Percentiles rank a stretch among this genome's conserved stretches.
Evolutionary conservation across 2,113 vertebrate species (phyloP).

Genomic region (Cettia cetti): DNA sequence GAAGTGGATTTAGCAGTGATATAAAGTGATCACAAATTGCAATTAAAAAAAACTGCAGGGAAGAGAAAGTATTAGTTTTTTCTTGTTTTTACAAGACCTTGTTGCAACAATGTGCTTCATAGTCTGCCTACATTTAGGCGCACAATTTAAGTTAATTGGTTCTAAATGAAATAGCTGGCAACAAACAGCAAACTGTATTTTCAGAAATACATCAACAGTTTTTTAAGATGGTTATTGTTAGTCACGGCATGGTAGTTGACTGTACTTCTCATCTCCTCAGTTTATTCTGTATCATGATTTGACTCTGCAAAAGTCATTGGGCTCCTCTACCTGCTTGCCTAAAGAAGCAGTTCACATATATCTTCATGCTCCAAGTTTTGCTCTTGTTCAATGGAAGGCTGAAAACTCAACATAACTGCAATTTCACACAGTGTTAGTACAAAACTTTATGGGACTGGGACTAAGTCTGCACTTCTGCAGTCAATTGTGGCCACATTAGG

Average conservation of each 20-base stretch:
- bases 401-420: not conserved
- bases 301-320: not conserved
- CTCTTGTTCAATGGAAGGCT: not conserved
- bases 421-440: not conserved
- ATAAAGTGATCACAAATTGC: not conserved
- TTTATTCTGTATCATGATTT: not conserved
- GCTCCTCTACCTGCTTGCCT: not conserved
- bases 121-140: not conserved
- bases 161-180: not conserved
- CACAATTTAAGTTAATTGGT: not conserved
- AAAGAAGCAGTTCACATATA: not conserved
- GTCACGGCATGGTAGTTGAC: not conserved
- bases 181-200: not conserved
- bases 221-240: not conserved
- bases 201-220: not conserved
- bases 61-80: not conserved
- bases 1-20: not conserved
- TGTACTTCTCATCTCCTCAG: not conserved
- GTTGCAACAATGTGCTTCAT: not conserved
- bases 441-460: slow-evolving; percentile 12
- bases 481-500: slow-evolving; percentile 11
- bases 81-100: not conserved
- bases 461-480: not conserved
- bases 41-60: not conserved
- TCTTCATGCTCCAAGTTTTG: not conserved